Percentiles rank a stretch among this genome's conserved stretches.
phyloP scores from a whole-genome alignment of 2,888 invertebrate species.

The Linnaemya vulpina region DNA sequence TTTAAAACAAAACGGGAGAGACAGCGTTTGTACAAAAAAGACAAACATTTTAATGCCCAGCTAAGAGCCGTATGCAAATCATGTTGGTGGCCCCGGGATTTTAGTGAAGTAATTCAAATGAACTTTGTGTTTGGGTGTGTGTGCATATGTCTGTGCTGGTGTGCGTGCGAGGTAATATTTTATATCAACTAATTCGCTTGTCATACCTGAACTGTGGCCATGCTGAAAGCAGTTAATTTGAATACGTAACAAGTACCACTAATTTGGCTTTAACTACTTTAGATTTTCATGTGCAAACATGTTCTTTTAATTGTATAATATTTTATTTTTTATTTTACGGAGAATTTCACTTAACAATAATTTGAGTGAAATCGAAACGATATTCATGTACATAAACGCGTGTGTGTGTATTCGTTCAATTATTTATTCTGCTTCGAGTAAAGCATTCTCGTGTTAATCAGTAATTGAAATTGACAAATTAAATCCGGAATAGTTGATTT shows the following conservation, averaged over 20 bases:
- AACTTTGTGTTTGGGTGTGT: background rate
- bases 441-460: too few relatives aligned
- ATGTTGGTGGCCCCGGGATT: slow-evolving; percentile 26
- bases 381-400: background rate
- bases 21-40: background rate
- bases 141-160: background rate
- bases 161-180: background rate
- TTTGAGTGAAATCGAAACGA: background rate
- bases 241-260: slow-evolving; percentile 4
- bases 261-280: slow-evolving; percentile 7
- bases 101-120: slow-evolving; percentile 49
- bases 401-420: too few relatives aligned
- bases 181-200: slow-evolving; percentile 16
- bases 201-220: background rate
- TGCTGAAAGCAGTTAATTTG: slow-evolving; percentile 28
- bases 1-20: background rate
- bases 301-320: background rate
- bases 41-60: slow-evolving; percentile 35
- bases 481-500: too few relatives aligned
- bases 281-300: background rate
- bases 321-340: background rate
- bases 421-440: background rate
- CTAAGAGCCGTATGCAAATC: slow-evolving; percentile 38
- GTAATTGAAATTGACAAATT: too few relatives aligned
- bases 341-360: background rate